phyloP scores from a whole-genome alignment of 1,140 invertebrate genomes.

The Drosophila littoralis region DNA sequence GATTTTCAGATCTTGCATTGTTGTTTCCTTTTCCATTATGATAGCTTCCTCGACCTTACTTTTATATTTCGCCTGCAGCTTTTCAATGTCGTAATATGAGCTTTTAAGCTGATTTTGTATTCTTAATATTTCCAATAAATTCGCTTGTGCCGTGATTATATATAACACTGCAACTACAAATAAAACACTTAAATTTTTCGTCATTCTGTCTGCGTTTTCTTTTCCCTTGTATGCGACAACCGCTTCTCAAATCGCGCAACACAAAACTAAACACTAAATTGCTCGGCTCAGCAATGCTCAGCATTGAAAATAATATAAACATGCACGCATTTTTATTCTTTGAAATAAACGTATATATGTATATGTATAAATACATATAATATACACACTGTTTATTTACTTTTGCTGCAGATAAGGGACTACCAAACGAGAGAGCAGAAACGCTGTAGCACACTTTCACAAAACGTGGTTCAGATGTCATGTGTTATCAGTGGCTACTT shows the following conservation, averaged over 20 bases:
- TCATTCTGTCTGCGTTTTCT: slow-evolving; percentile 17
- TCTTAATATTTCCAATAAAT: slow-evolving; percentile 26
- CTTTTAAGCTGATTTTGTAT: slow-evolving; percentile 38
- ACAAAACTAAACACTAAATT: slow-evolving; percentile 29
- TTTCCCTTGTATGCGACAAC: slow-evolving; percentile 9
- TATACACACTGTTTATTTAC: slow-evolving; percentile 8
- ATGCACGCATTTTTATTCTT: slow-evolving; percentile 12
- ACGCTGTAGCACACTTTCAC: slow-evolving; percentile 37
- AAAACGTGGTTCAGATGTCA: slow-evolving; percentile 20
- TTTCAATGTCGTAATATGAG: slow-evolving; percentile 30
- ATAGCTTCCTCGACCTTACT: slow-evolving; percentile 32
- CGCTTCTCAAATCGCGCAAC: slow-evolving; percentile 20
- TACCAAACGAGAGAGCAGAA: slow-evolving; percentile 12
- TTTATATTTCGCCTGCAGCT: slow-evolving; percentile 30
- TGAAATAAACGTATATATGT: slow-evolving; percentile 2
- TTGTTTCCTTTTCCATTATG: slow-evolving; percentile 9
- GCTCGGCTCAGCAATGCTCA: neutral
- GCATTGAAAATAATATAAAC: slow-evolving; percentile 12
- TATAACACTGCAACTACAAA: neutral
- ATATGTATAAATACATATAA: neutral
- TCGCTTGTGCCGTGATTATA: neutral
- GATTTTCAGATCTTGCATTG: neutral
- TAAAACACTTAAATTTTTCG: slow-evolving; percentile 3
- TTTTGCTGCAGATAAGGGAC: slow-evolving; percentile 27
- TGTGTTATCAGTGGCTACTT: slow-evolving; percentile 32